A percentile compares a stretch with the other conserved stretches of the same genome.
These are phyloP conservation scores for Sebastes kiyomatsui DNA, from an alignment of 2,797 vertebrate genomes.

Conservation along the genomic window DNA sequence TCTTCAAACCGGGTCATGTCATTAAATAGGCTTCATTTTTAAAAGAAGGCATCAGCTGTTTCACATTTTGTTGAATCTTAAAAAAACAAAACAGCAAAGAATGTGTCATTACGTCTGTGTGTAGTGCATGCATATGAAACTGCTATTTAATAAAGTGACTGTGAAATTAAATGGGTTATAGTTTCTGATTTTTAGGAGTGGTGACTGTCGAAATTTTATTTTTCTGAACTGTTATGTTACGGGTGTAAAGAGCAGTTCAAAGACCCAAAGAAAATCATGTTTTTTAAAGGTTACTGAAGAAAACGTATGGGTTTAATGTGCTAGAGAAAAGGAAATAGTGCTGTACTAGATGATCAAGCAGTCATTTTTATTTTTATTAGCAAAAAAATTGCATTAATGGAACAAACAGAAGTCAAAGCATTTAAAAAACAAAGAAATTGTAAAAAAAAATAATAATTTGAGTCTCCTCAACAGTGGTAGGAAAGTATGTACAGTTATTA, in stretches of 20 bases:
- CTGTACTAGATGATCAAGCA: neutral
- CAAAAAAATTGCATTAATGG: neutral
- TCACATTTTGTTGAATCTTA: conserved; percentile 22
- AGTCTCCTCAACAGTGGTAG: neutral
- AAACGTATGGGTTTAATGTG: neutral
- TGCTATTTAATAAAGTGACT: conserved; percentile 77
- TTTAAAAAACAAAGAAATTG: neutral
- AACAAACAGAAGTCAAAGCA: neutral
- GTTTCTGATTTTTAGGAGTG: neutral
- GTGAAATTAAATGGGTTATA: conserved; percentile 48
- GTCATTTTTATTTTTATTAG: neutral
- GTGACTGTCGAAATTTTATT: neutral
- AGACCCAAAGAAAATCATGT: neutral
- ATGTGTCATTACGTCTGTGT: conserved; percentile 64
- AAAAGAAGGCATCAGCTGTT: conserved; percentile 14
- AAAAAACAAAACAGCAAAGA: conserved; percentile 34
- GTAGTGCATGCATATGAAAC: conserved; percentile 66
- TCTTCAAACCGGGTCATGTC: conserved; percentile 37
- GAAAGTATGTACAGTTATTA: neutral
- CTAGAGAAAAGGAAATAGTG: neutral
- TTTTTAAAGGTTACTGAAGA: neutral
- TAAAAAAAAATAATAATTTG: neutral
- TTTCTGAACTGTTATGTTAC: neutral
- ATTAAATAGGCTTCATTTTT: conserved; percentile 36
- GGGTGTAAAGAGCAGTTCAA: neutral